phyloP scores from a whole-genome alignment of 1,140 invertebrate genomes.

The Acromyrmex heyeri region DNA sequence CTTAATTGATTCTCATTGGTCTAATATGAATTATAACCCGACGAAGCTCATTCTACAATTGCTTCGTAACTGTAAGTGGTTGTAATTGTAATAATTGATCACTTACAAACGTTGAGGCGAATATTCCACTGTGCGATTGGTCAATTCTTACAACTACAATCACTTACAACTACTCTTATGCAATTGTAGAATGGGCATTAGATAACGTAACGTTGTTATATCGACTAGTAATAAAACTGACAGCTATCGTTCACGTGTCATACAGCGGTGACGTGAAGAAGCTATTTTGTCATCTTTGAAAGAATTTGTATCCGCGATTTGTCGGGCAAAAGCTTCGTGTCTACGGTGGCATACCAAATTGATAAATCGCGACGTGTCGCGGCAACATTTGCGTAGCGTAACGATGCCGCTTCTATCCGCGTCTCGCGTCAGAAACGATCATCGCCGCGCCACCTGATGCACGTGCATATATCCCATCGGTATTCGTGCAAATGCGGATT shows the following conservation, averaged over 20 bases:
- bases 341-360: slow-evolving; percentile 51
- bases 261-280: neutral
- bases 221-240: slow-evolving; percentile 9
- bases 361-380: slow-evolving; percentile 63
- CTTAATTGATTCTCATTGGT: too few relatives aligned
- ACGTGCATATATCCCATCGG: slow-evolving; percentile 16
- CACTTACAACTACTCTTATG: too few relatives aligned
- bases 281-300: slow-evolving; percentile 2
- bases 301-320: slow-evolving; percentile 20
- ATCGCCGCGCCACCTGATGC: slow-evolving; percentile 58
- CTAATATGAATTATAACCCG: too few relatives aligned
- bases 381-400: slow-evolving; percentile 55
- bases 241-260: neutral
- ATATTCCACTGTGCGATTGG: too few relatives aligned
- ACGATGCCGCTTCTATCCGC: slow-evolving; percentile 55
- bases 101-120: too few relatives aligned
- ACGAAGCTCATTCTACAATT: too few relatives aligned
- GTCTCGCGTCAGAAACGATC: slow-evolving; percentile 53
- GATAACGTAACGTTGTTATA: neutral
- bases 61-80: too few relatives aligned
- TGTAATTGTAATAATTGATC: too few relatives aligned
- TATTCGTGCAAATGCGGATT: slow-evolving; percentile 19
- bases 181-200: too few relatives aligned
- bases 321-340: neutral
- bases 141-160: too few relatives aligned